These are phyloP conservation scores for Pollenia angustigena DNA, from an alignment of 2,888 invertebrate species.

Conservation along the genomic window DNA sequence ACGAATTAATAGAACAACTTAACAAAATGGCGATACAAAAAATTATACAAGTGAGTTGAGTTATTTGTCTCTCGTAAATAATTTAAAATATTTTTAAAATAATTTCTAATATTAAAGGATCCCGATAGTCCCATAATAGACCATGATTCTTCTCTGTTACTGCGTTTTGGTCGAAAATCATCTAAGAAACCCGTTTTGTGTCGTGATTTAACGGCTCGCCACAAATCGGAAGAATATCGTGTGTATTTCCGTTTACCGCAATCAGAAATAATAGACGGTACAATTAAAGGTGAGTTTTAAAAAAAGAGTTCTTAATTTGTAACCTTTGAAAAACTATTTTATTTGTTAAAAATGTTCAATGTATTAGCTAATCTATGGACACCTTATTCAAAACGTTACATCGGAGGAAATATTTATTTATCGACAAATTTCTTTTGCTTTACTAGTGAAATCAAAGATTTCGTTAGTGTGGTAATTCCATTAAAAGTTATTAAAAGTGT, in stretches of 20 bases:
- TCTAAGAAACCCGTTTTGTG: constrained; percentile 97
- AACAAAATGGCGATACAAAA: constrained; percentile 98
- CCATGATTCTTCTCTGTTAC: constrained; percentile 93
- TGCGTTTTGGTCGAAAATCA: constrained; percentile 93
- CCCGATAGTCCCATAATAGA: constrained; percentile 96
- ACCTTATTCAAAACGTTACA: constrained; percentile 96
- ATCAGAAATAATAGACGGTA: constrained; percentile 96
- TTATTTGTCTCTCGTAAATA: constrained; percentile 22
- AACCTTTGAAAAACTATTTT: background rate
- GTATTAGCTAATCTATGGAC: constrained; percentile 90
- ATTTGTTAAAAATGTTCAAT: background rate
- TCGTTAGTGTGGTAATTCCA: constrained; percentile 95
- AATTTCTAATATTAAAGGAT: constrained; percentile 84
- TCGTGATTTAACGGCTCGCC: constrained; percentile 96
- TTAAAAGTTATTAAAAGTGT: constrained; percentile 90
- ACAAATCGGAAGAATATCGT: constrained; percentile 96
- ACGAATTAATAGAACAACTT: constrained; percentile 95
- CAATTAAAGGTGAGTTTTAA: constrained; percentile 89
- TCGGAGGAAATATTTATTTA: constrained; percentile 94
- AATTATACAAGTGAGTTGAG: constrained; percentile 82
- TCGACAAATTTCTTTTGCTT: constrained; percentile 98
- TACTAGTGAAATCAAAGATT: constrained; percentile 92
- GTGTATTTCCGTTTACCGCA: constrained; percentile 93
- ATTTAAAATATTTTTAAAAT: constrained; percentile 43
- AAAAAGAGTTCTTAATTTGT: background rate